Conservation (phyloP, 2,797 vertebrate genomes). For the Borostomias antarcticus region DNA sequence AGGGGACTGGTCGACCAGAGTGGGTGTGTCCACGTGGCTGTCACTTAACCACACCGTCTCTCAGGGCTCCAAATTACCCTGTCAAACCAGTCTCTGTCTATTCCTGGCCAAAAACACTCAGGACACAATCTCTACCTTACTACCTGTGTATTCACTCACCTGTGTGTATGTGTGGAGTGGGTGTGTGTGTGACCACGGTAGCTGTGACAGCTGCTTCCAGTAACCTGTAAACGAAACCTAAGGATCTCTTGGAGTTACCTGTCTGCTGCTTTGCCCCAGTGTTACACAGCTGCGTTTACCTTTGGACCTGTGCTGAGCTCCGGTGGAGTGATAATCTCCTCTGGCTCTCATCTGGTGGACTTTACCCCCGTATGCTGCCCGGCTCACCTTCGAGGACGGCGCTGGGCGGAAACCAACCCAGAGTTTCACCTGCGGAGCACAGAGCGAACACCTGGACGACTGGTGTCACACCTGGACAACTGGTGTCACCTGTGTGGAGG, state of each 20-base stretch:
- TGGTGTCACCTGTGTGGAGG: conserved; percentile 5
- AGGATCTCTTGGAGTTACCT: not conserved
- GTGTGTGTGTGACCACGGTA: not conserved
- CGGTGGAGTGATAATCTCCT: conserved; percentile 4
- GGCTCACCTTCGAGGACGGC: too few species aligned
- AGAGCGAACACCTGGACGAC: too few species aligned
- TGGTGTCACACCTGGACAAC: too few species aligned
- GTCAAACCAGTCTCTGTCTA: conserved; percentile 49
- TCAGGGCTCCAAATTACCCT: conserved; percentile 42
- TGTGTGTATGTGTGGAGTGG: conserved; percentile 1
- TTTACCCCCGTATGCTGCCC: conserved; percentile 34
- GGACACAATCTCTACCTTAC: conserved; percentile 1
- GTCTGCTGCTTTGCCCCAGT: conserved; percentile 1
- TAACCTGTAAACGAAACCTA: too few species aligned
- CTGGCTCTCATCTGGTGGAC: conserved; percentile 25
- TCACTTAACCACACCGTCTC: conserved; percentile 29
- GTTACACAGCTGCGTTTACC: conserved; percentile 28
- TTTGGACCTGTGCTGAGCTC: conserved; percentile 44
- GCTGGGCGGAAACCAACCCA: too few species aligned
- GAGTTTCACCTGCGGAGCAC: too few species aligned
- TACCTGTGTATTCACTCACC: conserved; percentile 5
- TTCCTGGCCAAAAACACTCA: conserved; percentile 22
- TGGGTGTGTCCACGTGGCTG: conserved; percentile 54
- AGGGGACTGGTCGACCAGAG: conserved; percentile 18
- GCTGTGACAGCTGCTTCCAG: too few species aligned